Conservation (phyloP, 2,113 vertebrate species). For the Aptenodytes forsteri region DNA sequence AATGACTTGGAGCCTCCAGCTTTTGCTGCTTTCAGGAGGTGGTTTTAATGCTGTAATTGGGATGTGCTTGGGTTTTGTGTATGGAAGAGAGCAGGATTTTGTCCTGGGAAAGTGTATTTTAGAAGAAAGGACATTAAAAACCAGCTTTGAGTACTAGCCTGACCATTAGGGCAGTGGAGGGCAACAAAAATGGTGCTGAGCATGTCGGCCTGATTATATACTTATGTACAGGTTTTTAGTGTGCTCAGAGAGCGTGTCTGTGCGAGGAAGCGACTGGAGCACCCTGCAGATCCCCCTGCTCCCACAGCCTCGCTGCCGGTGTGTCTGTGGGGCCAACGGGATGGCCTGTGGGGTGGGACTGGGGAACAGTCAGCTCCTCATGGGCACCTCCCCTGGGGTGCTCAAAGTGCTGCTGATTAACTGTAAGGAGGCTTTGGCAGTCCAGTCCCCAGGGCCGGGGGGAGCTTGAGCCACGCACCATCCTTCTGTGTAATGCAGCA, state of each 20-base stretch:
- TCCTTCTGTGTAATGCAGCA: not conserved
- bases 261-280: not conserved
- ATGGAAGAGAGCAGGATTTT: not conserved
- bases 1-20: not conserved
- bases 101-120: not conserved
- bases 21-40: not conserved
- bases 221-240: accelerated
- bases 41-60: not conserved
- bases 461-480: too few species aligned
- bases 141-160: not conserved
- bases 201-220: accelerated
- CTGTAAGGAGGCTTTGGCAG: not conserved
- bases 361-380: not conserved
- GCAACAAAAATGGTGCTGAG: not conserved
- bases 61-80: not conserved
- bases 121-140: not conserved
- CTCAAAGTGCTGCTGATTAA: not conserved
- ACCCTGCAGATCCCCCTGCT: not conserved
- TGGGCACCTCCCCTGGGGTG: not conserved
- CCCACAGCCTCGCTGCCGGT: not conserved
- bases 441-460: accelerated
- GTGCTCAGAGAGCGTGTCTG: accelerated
- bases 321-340: not conserved
- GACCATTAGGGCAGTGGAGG: not conserved
- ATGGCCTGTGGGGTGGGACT: not conserved